Conservation (phyloP, 2,888 invertebrate genomes). For the Autographa gamma region DNA sequence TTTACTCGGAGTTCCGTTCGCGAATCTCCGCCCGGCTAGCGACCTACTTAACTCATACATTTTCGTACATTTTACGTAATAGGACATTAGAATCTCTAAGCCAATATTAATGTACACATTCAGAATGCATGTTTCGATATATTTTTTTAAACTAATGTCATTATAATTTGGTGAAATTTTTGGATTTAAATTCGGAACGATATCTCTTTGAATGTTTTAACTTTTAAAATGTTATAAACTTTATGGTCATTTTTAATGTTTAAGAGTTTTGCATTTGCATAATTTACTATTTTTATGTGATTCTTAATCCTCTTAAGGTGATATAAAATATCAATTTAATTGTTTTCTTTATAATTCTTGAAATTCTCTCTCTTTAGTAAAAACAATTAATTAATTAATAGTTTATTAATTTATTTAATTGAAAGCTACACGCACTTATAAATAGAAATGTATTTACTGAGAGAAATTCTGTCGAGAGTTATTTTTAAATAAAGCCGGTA, state of each 20-base stretch:
- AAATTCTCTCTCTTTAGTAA: constrained; percentile 6
- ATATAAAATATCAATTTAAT: constrained; percentile 7
- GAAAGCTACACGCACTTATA: constrained; percentile 35
- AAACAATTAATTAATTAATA: background rate
- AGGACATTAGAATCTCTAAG: constrained; percentile 58
- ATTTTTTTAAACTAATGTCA: background rate
- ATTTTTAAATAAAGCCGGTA: constrained; percentile 36
- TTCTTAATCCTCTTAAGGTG: constrained; percentile 6
- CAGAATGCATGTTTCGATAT: constrained; percentile 27
- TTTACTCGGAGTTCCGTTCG: constrained; percentile 59
- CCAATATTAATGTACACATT: constrained; percentile 58
- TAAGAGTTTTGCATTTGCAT: constrained; percentile 24
- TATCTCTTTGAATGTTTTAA: constrained; percentile 14
- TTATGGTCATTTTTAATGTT: constrained; percentile 30
- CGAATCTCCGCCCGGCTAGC: constrained; percentile 55
- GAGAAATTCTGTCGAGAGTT: constrained; percentile 47
- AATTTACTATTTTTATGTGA: constrained; percentile 13
- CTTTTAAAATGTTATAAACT: constrained; percentile 6
- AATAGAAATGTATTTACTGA: constrained; percentile 35
- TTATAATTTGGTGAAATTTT: constrained; percentile 49
- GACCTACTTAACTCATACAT: constrained; percentile 65
- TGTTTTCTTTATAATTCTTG: background rate
- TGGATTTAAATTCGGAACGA: constrained; percentile 25
- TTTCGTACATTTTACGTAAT: constrained; percentile 64
- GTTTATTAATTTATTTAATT: constrained; percentile 21